phyloP scores from a whole-genome alignment of 2,797 vertebrate genomes.

The Decapterus maruadsi region DNA sequence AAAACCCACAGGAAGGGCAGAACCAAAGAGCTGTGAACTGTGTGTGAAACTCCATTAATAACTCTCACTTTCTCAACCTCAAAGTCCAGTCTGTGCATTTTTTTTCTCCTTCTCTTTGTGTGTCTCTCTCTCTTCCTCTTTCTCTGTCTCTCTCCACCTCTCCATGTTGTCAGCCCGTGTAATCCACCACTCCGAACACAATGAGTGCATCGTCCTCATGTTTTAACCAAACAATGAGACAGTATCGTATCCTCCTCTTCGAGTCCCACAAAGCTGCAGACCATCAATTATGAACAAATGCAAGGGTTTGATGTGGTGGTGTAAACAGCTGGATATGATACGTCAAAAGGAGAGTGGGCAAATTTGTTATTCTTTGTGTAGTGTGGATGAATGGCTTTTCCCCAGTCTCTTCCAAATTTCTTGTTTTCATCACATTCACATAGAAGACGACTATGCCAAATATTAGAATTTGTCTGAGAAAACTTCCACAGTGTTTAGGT shows the following conservation, averaged over 20 bases:
- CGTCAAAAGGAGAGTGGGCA: conserved; percentile 25
- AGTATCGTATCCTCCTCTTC: conserved; percentile 25
- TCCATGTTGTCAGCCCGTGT: conserved; percentile 7
- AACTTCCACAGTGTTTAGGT: not conserved
- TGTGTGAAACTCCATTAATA: conserved; percentile 36
- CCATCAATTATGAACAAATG: conserved; percentile 67
- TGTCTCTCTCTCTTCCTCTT: conserved; percentile 31
- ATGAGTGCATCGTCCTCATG: conserved; percentile 26
- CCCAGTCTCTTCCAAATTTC: conserved; percentile 1
- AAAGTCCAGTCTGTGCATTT: conserved; percentile 34
- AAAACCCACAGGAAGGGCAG: conserved; percentile 38
- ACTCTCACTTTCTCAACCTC: conserved; percentile 40
- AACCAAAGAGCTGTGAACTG: conserved; percentile 43
- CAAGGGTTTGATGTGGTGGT: conserved; percentile 51
- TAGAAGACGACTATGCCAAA: conserved; percentile 12
- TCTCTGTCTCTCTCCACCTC: conserved; percentile 3
- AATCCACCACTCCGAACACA: conserved; percentile 36
- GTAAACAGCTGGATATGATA: conserved; percentile 50
- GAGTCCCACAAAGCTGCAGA: conserved; percentile 39
- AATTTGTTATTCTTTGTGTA: conserved; percentile 49
- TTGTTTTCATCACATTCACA: conserved; percentile 19
- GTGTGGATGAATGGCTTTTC: conserved; percentile 25
- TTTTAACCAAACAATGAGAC: conserved; percentile 46
- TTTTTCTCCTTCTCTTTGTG: not conserved
- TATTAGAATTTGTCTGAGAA: conserved; percentile 19